Evolutionary conservation across 2,888 invertebrate genomes (phyloP), one percentile per base, ranked within the genome.

Genomic region (Punctoribates punctum): DNA sequence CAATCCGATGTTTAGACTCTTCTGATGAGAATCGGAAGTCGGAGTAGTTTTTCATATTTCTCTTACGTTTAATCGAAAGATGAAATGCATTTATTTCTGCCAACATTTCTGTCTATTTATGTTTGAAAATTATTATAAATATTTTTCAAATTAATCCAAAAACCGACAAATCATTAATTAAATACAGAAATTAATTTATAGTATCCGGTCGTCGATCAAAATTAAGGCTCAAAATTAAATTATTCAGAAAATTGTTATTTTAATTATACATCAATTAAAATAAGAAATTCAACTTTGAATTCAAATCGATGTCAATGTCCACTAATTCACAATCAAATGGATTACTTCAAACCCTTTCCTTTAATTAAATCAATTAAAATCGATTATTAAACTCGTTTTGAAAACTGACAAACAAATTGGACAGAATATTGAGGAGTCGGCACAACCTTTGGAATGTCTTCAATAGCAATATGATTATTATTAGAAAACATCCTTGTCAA

Each of bases 111-210:
- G 29, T 67, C 38, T 67, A 67, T 67, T 67, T 67, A 67, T 67
- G 42, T 67, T n/a, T 60, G 48, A 13, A 60, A 38, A n/a, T 17
- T 67, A 38, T 67, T 67, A n/a, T 67, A 67, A 67, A 67, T 67
- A 65, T 17, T 27, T 29, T 8, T 65, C 34, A 34, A 67, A 15
- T 60, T 38, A 67, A 42, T 11, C 67, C 17, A 20, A 54, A 54
- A 67, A 67, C 67, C 67, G 67, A 67, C 67, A 67, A 67, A 67
- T 38, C 29, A 67, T 67, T 67, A 34, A 38, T 38, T 67, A 38
- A 67, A 67, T 67, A 9, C 20, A 27, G 25, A 67, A 42, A 67
- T 67, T 29, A 67, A 67, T 67, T 67, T 67, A 67, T 67, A 20
- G 67, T 67, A 67, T 67, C 67, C 67, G 67, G 67, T 67, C 38